Base-by-base conservation (phyloP, 2,797 vertebrate genomes). In the Diplodus puntazzo region DNA sequence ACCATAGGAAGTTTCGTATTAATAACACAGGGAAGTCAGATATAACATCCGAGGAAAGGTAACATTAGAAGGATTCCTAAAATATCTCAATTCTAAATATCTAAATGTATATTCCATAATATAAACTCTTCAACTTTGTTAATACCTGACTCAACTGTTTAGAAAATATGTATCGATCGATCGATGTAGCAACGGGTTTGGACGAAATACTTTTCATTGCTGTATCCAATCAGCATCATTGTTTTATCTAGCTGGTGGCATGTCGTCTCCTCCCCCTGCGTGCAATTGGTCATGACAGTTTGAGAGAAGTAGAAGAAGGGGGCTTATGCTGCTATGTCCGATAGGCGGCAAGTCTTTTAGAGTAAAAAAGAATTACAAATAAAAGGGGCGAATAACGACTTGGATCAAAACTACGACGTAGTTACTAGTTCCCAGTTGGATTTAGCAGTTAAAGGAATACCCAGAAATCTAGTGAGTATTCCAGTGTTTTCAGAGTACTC, bases 281-380 rank as follows among this genome's bases (percentile, higher is more conserved):
- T 82, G 79, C 49, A 52, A 70, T 18, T 89, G 80, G 85, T 66
- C 75, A n/a, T 92, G 93, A 91, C 88, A 91, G 87, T 77, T 59
- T 23, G 80, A 67, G 71, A 43, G 45, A 54, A 68, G 73, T 52
- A 74, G 76, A 21, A 74, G 76, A 21, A n/a, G 54, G 30, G 30
- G 60, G 59, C 61, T 45, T 12, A 16, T 8, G 10, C 52, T 54
- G 10, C 69, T 54, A 64, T 61, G 46, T 53, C 34, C 60, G 77
- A 70, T 30, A 23, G 69, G 34, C 48, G 48, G 72, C 75, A 69
- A 76, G 81, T 83, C 75, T 77, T 48, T 80, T 11, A 67, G 45
- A 73, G 39, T 60, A 25, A 84, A 84, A 80, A 83, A 49, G 62
- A 48, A 65, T 54, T 48, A 25, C 4, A 67, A 23, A 21, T 45